Conservation (phyloP, 2,888 invertebrate genomes). For the Ichneumoninae sp. region DNA sequence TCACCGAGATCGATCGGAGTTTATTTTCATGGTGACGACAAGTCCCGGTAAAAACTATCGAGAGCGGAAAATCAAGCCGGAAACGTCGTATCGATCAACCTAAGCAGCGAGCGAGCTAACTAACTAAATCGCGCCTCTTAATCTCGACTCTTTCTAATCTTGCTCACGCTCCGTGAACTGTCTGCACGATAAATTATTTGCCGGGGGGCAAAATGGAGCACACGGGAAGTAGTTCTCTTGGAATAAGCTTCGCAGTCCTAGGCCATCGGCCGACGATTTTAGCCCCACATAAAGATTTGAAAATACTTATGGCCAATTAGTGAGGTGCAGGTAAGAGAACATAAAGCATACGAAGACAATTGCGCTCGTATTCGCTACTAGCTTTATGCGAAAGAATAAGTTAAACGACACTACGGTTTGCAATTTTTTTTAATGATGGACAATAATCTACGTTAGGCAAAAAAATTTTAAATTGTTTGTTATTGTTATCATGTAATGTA, state of each 20-base stretch:
- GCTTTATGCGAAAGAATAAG: not conserved
- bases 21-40: not conserved
- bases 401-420: too few relatives aligned
- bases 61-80: conserved; percentile 12
- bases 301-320: not conserved
- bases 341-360: not conserved
- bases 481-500: too few relatives aligned
- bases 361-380: not conserved
- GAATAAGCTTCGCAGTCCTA: not conserved
- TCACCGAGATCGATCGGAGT: not conserved
- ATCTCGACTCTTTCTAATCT: conserved; percentile 21
- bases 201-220: not conserved
- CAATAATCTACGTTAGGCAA: too few relatives aligned
- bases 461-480: too few relatives aligned
- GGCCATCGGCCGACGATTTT: not conserved
- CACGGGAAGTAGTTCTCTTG: not conserved
- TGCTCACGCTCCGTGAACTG: conserved; percentile 16
- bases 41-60: not conserved
- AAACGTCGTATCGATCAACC: conserved; percentile 27
- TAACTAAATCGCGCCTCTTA: conserved; percentile 15
- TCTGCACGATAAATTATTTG: not conserved
- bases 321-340: not conserved
- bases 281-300: not conserved
- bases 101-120: conserved; percentile 2
- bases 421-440: too few relatives aligned